Conservation (phyloP, 2,888 invertebrate species). For the Trachelus iudaicus region DNA sequence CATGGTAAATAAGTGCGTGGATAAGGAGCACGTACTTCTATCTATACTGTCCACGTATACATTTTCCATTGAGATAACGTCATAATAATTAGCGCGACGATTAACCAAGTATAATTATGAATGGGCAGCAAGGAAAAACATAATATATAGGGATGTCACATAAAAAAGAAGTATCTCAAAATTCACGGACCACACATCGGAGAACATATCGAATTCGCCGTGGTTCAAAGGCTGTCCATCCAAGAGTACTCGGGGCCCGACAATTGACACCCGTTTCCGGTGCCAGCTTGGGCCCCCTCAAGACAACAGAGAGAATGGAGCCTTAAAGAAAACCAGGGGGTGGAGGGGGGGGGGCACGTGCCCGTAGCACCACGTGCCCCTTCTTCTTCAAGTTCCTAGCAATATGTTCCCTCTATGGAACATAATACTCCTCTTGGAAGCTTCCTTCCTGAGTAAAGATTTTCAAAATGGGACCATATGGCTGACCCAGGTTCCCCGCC, state of each 20-base stretch:
- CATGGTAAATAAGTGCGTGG: not conserved
- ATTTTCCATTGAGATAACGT: not conserved
- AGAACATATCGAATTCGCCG: conserved; percentile 1
- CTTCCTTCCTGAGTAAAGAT: conserved; percentile 44
- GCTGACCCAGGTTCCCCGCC: not conserved
- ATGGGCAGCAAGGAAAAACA: not conserved
- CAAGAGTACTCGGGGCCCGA: conserved; percentile 34
- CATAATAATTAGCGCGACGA: not conserved
- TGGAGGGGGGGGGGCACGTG: conserved; percentile 34
- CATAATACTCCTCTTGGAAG: conserved; percentile 48
- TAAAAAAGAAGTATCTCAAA: not conserved
- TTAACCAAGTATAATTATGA: not conserved
- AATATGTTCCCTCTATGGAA: conserved; percentile 44
- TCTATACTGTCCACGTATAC: not conserved
- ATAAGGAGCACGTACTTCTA: not conserved
- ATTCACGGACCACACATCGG: not conserved
- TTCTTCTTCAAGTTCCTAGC: conserved; percentile 28
- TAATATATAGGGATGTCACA: not conserved
- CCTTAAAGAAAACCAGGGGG: not conserved
- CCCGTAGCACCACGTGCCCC: conserved; percentile 46
- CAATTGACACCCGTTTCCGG: conserved; percentile 55
- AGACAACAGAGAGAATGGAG: conserved; percentile 4
- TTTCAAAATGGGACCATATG: not conserved
- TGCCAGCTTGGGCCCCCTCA: conserved; percentile 11
- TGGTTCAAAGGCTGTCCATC: conserved; percentile 4